Evolutionary conservation across 2,113 vertebrate genomes (phyloP), one percentile per base, ranked within the genome.

Genomic region (Sardina pilchardus): DNA sequence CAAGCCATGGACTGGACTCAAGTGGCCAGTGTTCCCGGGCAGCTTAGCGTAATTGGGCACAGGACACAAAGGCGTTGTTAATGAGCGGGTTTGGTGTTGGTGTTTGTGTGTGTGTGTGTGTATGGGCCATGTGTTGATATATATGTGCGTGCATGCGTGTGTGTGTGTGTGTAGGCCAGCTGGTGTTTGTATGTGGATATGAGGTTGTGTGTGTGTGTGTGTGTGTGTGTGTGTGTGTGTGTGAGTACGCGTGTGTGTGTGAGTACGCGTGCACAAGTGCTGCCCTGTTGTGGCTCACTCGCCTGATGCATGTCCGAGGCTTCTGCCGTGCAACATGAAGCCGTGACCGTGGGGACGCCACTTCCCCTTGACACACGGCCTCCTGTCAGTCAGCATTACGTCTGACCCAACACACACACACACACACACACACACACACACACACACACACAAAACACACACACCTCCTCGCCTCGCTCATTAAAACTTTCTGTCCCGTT

Each of bases 341-440:
- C 82, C 21, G 26, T 21, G 19, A 45, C 36, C 19, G 71, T 71
- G 12, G 17, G 63, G 39, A 81, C 67, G 71, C 75, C 9, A 81
- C 39, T 42, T n/a, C 34, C 48, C 81, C 59, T 59, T 82, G 75
- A 86, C 78, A 80, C 53, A 82, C 78, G 63, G 82, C 84, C 45
- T 83, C 42, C 75, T 86, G 85, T 88, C 88, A 82, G 81, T 86
- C 85, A 19, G 82, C 47, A 59, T 87, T 87, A 86, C 42, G n/a
- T 6, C 50, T 42, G 84, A 67, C 24, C 26, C 34, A 36, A 26
- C 45, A 50, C 81, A 6, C 81, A 26, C 67, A 53, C 84, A 42
- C 67, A 59, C 87, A 86, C 85, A 48, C 53, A 44, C 85, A 39
- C 83, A 6, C 67, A 82, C 44, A 8, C 56, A 45, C 24, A 24